These are phyloP conservation scores for Nicator chloris DNA, from an alignment of 2,113 vertebrate species.

Conservation along the genomic window DNA sequence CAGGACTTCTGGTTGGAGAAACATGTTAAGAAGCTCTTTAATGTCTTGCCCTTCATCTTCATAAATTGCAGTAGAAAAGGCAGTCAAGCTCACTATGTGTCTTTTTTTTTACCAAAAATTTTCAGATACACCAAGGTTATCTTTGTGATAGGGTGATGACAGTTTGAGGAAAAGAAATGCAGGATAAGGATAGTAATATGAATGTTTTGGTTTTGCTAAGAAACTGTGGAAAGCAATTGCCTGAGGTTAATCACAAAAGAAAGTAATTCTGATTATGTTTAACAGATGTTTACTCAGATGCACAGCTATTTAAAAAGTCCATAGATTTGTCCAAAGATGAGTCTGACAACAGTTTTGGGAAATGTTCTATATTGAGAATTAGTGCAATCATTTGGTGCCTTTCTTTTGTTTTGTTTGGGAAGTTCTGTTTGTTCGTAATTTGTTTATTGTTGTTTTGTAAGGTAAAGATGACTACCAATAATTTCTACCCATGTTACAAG, in stretches of 20 bases:
- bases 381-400: background rate
- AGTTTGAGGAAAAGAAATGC: background rate
- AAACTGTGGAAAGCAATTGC: background rate
- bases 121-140: background rate
- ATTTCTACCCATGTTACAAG: background rate
- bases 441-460: background rate
- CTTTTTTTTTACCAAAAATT: background rate
- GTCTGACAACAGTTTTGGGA: background rate
- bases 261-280: background rate
- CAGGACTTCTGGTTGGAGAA: background rate
- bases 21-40: background rate
- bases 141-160: background rate
- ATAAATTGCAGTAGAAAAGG: background rate
- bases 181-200: background rate
- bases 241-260: background rate
- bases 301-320: background rate
- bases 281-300: background rate
- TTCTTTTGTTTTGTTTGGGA: background rate
- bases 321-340: background rate
- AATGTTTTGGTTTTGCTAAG: background rate
- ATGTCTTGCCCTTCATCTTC: background rate
- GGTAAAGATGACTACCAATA: background rate
- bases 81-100: background rate
- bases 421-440: background rate
- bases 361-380: background rate